phyloP scores from a whole-genome alignment of 2,888 invertebrate species.

The Polyploca ridens region DNA sequence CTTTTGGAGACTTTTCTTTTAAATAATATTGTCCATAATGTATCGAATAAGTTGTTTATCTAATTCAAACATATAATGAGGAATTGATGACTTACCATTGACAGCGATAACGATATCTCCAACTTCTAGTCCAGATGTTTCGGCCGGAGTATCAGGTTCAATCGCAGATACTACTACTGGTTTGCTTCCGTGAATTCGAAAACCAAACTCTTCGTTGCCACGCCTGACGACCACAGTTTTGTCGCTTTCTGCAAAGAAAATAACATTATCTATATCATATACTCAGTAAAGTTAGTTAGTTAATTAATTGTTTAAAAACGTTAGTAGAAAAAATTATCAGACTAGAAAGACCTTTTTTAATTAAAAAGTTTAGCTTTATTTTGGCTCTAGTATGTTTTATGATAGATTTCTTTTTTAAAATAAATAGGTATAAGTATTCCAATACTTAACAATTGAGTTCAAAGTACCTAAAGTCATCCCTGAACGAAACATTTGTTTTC shows the following conservation, averaged over 20 bases:
- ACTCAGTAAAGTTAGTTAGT: too few species aligned
- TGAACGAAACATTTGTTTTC: slow-evolving; percentile 48
- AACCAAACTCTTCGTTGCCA: slow-evolving; percentile 95
- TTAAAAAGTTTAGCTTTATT: too few species aligned
- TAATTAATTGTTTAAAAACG: too few species aligned
- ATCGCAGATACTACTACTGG: slow-evolving; percentile 98
- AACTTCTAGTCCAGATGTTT: slow-evolving; percentile 95
- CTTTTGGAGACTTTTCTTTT: too few species aligned
- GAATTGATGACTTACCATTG: slow-evolving; percentile 84
- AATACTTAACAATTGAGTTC: too few species aligned
- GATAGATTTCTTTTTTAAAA: too few species aligned
- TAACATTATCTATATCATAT: background rate
- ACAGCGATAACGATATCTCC: slow-evolving; percentile 97
- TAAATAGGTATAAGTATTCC: too few species aligned
- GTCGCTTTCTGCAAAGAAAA: slow-evolving; percentile 88
- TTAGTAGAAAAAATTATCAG: too few species aligned
- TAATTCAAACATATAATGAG: background rate
- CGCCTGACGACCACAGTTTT: slow-evolving; percentile 93
- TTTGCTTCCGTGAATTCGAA: slow-evolving; percentile 97
- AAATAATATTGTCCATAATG: background rate
- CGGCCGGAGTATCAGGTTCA: slow-evolving; percentile 97
- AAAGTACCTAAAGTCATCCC: slow-evolving; percentile 28
- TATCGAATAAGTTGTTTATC: background rate
- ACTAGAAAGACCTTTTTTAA: too few species aligned
- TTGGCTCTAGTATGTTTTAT: too few species aligned